Base-by-base conservation (phyloP, 2,113 vertebrate genomes). In the Campylomormyrus tamandua region DNA sequence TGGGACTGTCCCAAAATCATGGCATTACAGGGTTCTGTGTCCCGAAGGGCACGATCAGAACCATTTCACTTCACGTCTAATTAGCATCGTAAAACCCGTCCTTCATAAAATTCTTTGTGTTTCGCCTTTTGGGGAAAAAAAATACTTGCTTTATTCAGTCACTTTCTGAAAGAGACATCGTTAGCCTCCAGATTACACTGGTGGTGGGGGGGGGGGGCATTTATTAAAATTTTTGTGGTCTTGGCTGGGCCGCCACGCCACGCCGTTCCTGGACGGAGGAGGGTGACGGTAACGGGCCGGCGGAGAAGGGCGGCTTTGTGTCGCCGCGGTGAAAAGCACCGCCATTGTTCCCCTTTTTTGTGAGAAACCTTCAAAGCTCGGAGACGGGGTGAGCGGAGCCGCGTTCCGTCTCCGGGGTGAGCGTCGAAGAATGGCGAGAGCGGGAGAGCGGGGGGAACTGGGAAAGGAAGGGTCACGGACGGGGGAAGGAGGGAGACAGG, bases 101-200 rank as follows among this genome's bases (percentile, higher is more conserved):
- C 74, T 80, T 80, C 74, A 80, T 39, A 42, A 80, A 80, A 42
- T 80, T 19, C 31, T 42, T 80, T 80, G 31, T 80, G 74, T 80
- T 15, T 80, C 2, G 74, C 35, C 74, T 80, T 80, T 80, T 80
- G 13, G 35, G 31, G 56, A 24, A 8, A 70, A n/a, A 66, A 27
- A 27, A 70, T 31, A 56, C 27, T 27, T 70, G 62, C n/a, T n/a
- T 70, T 31, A 13, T 50, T 90, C 90, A 90, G 56, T 90, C 87
- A 83, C 53, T 21, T 88, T 88, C 1, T 58, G 5, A 56, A 39
- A 27, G 24, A 62, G 56, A 35, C 17, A 17, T 66, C 27, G 31
- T 58, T 19, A 88, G 50, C 85, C 48, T 87, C 35, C 48, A 39
- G 35, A 21, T 21, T 24, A 52, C n/a, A 74, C 21, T 89, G 6